Evolutionary conservation across 2,888 invertebrate genomes (phyloP).

Genomic region (Nemotelus pantherinus): DNA sequence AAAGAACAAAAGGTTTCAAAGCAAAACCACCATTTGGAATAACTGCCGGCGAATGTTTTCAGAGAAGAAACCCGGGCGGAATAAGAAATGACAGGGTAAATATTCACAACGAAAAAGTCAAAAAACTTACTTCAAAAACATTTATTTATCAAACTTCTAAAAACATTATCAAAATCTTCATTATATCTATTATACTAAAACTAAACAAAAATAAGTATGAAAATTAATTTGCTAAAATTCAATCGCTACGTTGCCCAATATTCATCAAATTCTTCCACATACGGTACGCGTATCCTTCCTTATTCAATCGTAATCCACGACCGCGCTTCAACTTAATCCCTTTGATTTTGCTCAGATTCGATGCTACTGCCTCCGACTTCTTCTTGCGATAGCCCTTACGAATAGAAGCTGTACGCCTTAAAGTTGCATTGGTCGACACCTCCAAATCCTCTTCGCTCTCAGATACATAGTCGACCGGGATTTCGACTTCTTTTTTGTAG

Average conservation of each 20-base stretch:
- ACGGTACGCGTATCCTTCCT: constrained; percentile 28
- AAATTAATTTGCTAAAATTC: neutral
- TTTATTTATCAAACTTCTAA: no score
- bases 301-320: constrained; percentile 8
- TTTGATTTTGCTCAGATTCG: constrained; percentile 20
- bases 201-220: neutral
- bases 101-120: no score
- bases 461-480: constrained; percentile 2
- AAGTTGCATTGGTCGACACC: neutral
- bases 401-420: constrained; percentile 19
- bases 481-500: constrained; percentile 32
- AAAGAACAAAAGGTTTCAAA: no score
- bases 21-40: no score
- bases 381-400: constrained; percentile 17
- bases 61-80: no score
- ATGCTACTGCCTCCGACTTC: neutral
- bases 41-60: no score
- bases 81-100: no score
- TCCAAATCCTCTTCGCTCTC: constrained; percentile 28
- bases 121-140: no score
- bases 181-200: neutral
- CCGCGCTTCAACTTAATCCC: constrained; percentile 16
- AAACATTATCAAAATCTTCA: neutral
- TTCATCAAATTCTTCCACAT: constrained; percentile 25
- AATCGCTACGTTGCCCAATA: neutral